Conservation (phyloP, 2,797 vertebrate genomes). For the Bovichtus diacanthus region DNA sequence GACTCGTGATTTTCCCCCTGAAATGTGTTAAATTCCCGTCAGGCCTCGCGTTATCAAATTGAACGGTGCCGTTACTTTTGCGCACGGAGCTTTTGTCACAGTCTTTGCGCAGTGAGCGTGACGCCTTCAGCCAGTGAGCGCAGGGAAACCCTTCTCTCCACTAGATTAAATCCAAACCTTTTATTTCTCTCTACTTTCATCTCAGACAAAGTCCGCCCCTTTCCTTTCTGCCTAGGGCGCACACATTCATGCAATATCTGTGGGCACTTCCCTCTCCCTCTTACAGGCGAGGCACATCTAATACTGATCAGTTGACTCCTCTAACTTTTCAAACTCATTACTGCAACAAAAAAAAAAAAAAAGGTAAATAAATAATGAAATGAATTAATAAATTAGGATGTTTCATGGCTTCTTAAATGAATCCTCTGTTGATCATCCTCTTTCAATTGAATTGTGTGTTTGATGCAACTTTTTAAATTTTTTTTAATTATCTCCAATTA, state of each 20-base stretch:
- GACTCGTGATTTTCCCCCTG: neutral
- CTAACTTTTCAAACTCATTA: conserved; percentile 44
- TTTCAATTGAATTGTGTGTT: neutral
- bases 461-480: neutral
- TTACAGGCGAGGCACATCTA: conserved; percentile 64
- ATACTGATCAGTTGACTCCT: conserved; percentile 76
- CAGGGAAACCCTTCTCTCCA: conserved; percentile 88
- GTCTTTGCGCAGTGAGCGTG: conserved; percentile 87
- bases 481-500: neutral
- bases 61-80: conserved; percentile 47
- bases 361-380: neutral
- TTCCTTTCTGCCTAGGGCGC: conserved; percentile 89
- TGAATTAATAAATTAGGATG: neutral
- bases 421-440: neutral
- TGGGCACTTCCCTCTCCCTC: conserved; percentile 76
- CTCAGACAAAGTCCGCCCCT: conserved; percentile 91
- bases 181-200: conserved; percentile 98
- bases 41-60: conserved; percentile 17
- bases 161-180: conserved; percentile 96
- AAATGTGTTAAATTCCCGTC: conserved; percentile 22
- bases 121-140: conserved; percentile 79
- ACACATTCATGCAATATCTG: conserved; percentile 93
- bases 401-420: neutral
- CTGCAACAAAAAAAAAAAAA: neutral
- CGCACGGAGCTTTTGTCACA: conserved; percentile 77